Evolutionary conservation across 2,888 invertebrate species (phyloP), one percentile per base, ranked within the genome.

Genomic region (Girardia tigrina): DNA sequence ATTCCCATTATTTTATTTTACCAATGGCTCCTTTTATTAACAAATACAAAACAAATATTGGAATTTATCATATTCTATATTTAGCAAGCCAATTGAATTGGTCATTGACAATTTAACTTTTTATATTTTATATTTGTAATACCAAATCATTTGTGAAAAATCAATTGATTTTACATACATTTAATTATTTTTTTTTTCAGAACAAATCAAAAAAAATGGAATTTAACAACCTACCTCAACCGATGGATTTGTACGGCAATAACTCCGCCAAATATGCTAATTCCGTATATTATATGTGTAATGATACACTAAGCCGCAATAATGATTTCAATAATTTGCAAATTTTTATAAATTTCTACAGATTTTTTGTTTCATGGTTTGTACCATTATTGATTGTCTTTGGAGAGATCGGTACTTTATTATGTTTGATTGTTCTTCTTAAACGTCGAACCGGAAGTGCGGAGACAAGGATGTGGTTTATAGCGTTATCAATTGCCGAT

Each of bases 301-400:
- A n/a, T 4, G 23, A 56, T 20, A n/a, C 6, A n/a, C 23, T 56
- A 23, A 23, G 23, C 23, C 20, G n/a, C 4, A 56, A 16, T n/a
- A 56, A 56, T n/a, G 74, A 74, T 8, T 27, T 26, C 8, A 56
- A 23, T 6, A 56, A 56, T 26, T 74, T 23, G 69, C 42, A 42
- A 28, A 42, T 69, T 6, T 74, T 56, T 28, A 74, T 74, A 26
- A 42, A 74, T n/a, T 74, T 26, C 56, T 74, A 56, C 80, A 78
- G 71, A 79, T 78, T 72, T 80, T 79, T 56, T 80, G 78, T 76
- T 80, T 90, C 76, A 14, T 76, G 76, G 76, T 70, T 76, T 28
- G 76, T 76, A 1, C 76, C 76, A 1, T 36, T 76, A 12, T 42
- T 76, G 42, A 75, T 75, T 26, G 70, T 76, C 16, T 76, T 75